phyloP scores from a whole-genome alignment of 2,113 vertebrate species.

The Gymnorhina tibicen region DNA sequence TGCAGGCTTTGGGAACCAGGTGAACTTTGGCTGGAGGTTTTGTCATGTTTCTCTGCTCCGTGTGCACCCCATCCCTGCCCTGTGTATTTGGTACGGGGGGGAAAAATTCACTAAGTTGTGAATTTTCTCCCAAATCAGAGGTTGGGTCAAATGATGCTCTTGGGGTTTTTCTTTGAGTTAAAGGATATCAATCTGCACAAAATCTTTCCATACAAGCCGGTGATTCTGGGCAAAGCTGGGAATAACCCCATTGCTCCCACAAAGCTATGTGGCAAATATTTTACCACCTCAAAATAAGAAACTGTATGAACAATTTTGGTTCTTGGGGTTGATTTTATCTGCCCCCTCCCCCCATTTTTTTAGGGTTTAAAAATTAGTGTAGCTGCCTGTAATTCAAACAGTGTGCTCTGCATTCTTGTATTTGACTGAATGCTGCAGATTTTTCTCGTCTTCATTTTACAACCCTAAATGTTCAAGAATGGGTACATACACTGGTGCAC shows the following conservation, averaged over 20 bases:
- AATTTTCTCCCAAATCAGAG: neutral
- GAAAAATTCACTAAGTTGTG: rapidly evolving
- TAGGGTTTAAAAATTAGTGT: neutral
- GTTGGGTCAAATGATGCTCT: neutral
- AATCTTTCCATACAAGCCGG: neutral
- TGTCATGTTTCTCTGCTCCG: neutral
- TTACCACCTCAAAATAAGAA: neutral
- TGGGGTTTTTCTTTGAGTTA: neutral
- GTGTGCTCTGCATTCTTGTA: neutral
- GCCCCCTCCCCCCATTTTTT: rapidly evolving
- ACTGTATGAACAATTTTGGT: neutral
- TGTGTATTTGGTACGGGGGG: rapidly evolving
- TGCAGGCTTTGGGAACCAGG: neutral
- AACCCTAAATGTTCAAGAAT: rapidly evolving
- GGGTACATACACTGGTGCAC: neutral
- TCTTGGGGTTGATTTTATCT: neutral
- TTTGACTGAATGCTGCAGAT: neutral
- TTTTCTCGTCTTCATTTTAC: neutral
- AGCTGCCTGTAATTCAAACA: neutral
- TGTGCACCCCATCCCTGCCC: neutral
- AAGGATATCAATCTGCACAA: neutral
- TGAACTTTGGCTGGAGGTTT: neutral
- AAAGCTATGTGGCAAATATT: neutral
- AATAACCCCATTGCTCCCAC: neutral
- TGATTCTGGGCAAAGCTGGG: neutral